Conservation (phyloP, 2,113 vertebrate genomes). For the Pteruthius melanotis region DNA sequence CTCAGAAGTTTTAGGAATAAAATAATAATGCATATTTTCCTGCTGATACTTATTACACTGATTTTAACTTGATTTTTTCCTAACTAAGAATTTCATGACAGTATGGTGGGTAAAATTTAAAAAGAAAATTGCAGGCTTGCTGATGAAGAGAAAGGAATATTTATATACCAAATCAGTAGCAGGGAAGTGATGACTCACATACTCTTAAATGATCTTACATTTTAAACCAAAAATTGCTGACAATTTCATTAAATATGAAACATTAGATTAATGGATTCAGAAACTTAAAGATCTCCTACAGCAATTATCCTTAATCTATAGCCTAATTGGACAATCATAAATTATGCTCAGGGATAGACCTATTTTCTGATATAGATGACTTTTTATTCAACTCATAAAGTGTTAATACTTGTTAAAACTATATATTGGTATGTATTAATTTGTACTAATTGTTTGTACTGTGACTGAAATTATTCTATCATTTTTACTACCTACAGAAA, state of each 20-base stretch:
- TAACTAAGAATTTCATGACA: background rate
- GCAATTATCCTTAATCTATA: conserved; percentile 4
- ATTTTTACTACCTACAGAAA: background rate
- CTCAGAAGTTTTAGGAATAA: background rate
- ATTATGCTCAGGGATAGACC: background rate
- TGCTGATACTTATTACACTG: background rate
- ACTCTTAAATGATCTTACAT: background rate
- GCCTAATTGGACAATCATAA: background rate
- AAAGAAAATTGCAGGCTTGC: background rate
- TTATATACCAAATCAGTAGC: background rate
- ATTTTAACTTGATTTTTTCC: background rate
- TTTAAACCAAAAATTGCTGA: conserved; percentile 30
- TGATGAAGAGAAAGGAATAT: background rate
- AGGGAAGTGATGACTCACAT: background rate
- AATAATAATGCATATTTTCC: background rate
- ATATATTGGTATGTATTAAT: background rate
- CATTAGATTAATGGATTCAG: background rate
- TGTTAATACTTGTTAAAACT: background rate
- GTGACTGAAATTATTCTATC: background rate
- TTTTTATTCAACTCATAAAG: background rate
- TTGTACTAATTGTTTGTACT: background rate
- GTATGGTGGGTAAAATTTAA: background rate
- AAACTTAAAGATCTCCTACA: background rate
- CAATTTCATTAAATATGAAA: conserved; percentile 42
- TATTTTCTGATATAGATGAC: background rate